A percentile compares a stretch with the other conserved stretches of the same genome.
These are phyloP conservation scores for Globia sparganii DNA, from an alignment of 2,888 invertebrate genomes.

Conservation along the genomic window DNA sequence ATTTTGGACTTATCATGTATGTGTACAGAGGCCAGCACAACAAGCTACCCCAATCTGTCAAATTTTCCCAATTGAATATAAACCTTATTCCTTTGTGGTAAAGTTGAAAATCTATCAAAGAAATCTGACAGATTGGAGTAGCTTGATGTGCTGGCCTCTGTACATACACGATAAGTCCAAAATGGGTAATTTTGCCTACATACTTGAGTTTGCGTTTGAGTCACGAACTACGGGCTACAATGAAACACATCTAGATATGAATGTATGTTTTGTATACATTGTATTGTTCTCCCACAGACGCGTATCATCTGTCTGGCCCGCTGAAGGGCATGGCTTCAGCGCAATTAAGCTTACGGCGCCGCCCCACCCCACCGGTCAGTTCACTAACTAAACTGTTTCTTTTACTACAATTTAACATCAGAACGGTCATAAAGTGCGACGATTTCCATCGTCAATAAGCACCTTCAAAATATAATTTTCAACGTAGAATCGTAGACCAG, in stretches of 20 bases:
- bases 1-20: too few species aligned
- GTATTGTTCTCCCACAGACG: neutral
- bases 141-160: too few species aligned
- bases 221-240: neutral
- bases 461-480: neutral
- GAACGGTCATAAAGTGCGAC: neutral
- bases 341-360: neutral
- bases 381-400: neutral
- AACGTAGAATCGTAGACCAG: neutral
- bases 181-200: neutral
- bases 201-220: neutral
- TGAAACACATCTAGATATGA: neutral
- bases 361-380: slow-evolving; percentile 16
- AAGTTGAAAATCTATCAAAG: too few species aligned
- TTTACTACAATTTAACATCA: neutral
- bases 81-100: too few species aligned
- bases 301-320: rapidly evolving
- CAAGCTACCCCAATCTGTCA: too few species aligned
- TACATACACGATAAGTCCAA: neutral
- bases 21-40: too few species aligned
- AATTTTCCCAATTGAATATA: too few species aligned
- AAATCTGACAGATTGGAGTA: too few species aligned
- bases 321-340: rapidly evolving
- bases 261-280: neutral
- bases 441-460: neutral